A percentile compares a stretch with the other conserved stretches of the same genome.
These are phyloP conservation scores for Prietella phreatophila DNA, from an alignment of 2,113 vertebrate species.

Conservation along the genomic window DNA sequence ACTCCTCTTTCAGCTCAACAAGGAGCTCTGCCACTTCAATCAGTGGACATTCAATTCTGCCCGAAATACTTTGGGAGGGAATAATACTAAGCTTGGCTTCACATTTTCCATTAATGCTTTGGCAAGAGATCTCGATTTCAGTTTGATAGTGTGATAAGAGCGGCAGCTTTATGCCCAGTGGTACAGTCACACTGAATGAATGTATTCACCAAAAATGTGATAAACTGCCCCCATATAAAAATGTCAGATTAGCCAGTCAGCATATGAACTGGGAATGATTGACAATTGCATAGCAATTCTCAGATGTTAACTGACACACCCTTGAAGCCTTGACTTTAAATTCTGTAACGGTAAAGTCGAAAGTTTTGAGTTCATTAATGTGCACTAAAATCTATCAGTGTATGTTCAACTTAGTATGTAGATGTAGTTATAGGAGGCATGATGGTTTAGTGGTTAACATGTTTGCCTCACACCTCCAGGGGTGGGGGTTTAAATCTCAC, in stretches of 20 bases:
- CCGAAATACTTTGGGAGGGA: background rate
- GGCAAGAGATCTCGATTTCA: background rate
- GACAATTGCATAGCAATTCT: background rate
- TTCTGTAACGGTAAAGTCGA: background rate
- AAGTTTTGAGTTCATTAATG: background rate
- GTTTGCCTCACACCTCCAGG: too few relatives aligned
- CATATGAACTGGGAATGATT: background rate
- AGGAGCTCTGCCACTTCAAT: conserved; percentile 34
- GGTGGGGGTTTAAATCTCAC: too few relatives aligned
- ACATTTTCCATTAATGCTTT: conserved; percentile 6
- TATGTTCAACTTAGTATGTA: background rate
- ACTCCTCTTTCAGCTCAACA: conserved; percentile 46
- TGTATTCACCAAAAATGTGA: background rate
- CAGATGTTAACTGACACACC: background rate
- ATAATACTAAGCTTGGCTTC: background rate
- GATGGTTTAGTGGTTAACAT: too few relatives aligned
- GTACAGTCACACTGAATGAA: background rate
- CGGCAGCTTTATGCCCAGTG: background rate
- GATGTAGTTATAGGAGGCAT: too few relatives aligned
- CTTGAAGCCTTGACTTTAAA: background rate
- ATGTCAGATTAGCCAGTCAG: background rate
- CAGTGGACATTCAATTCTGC: conserved; percentile 4
- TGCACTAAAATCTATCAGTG: background rate
- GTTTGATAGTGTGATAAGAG: conserved; percentile 1
- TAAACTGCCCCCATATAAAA: background rate